Base-by-base conservation (phyloP, 1,140 invertebrate species). In the Odontomachus brunneus region DNA sequence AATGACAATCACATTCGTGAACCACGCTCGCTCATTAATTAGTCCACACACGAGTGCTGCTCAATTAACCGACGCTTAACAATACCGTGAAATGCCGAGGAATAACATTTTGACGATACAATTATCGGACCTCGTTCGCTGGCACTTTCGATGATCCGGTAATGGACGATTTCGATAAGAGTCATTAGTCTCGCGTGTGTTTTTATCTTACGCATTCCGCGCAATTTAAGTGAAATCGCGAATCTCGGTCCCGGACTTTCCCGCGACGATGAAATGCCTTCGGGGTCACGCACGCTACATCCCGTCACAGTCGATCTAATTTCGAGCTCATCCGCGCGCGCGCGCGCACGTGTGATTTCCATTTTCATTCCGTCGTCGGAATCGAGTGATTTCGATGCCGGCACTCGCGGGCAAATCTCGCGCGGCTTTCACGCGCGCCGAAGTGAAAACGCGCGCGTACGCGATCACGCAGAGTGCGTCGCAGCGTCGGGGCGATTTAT, bases 271-370 rank as follows among this genome's bases (percentile, higher is more conserved):
- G 26, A 2, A 11, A 17, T 15, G 33, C 57, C 3, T 29, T 29
- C 19, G 38, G 5, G 11, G 14, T 22, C 2, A 33, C 11, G 14
- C 38, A 29, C 11, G 24, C 62, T 48, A 69, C 55, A 78, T 51
- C 75, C 55, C 69, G 51, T 83, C 65, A 66, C 69, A 44, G 44
- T 83, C 55, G 84, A 87, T 87, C 85, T 55, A 83, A 86, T 87
- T 87, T 83, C 53, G 24, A 59, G 75, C 22, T 44, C 63, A 53
- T 69, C 29, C 19, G 51, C 29, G 26, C 29, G 22, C 53, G 29
- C 44, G 49, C n/a, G 14, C n/a, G 24, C 75, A n/a, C n/a, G 55
- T 7, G 2, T 48, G 17, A 72, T 80, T 80, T 80, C 51, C 51
- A 80, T 80, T 80, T 80, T 59, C 22, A 22, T 44, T 44, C 5